Conservation (phyloP, 2,888 invertebrate species). For the Heteromurus nitidus region DNA sequence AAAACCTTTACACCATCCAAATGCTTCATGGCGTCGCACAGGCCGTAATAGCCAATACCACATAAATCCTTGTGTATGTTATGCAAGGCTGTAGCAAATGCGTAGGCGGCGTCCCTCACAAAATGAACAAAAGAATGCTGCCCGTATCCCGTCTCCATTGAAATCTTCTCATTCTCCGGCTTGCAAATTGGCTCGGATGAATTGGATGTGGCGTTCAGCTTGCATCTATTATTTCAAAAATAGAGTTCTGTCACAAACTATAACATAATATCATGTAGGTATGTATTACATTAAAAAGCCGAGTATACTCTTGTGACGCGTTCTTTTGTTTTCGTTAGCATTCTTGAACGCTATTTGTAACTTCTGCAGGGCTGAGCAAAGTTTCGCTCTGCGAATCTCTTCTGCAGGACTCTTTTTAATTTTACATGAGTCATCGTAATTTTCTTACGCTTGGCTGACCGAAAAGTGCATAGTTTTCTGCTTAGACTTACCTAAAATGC, state of each 20-base stretch:
- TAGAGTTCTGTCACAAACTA: too few species aligned
- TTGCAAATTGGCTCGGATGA: conserved; percentile 8
- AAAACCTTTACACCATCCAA: conserved; percentile 76
- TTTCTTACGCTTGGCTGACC: too few species aligned
- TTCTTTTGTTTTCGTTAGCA: too few species aligned
- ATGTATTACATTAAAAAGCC: too few species aligned
- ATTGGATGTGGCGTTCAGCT: neutral
- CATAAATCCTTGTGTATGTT: conserved; percentile 76
- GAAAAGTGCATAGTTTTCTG: too few species aligned
- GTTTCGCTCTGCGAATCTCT: too few species aligned
- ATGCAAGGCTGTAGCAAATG: conserved; percentile 78
- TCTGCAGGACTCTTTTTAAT: too few species aligned
- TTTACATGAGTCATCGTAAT: too few species aligned
- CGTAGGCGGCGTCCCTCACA: conserved; percentile 78
- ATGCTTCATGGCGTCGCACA: conserved; percentile 76
- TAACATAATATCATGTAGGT: too few species aligned
- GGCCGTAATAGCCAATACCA: conserved; percentile 74
- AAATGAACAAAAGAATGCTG: conserved; percentile 78
- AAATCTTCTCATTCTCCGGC: neutral
- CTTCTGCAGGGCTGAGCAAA: too few species aligned
- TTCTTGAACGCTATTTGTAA: too few species aligned
- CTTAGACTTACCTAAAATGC: conserved; percentile 75
- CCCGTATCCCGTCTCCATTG: conserved; percentile 74
- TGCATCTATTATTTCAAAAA: conserved; percentile 26
- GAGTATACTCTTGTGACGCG: too few species aligned